A percentile compares a stretch with the other conserved stretches of the same genome.
phyloP scores from a whole-genome alignment of 2,113 vertebrate genomes.

The Microtus pennsylvanicus region DNA sequence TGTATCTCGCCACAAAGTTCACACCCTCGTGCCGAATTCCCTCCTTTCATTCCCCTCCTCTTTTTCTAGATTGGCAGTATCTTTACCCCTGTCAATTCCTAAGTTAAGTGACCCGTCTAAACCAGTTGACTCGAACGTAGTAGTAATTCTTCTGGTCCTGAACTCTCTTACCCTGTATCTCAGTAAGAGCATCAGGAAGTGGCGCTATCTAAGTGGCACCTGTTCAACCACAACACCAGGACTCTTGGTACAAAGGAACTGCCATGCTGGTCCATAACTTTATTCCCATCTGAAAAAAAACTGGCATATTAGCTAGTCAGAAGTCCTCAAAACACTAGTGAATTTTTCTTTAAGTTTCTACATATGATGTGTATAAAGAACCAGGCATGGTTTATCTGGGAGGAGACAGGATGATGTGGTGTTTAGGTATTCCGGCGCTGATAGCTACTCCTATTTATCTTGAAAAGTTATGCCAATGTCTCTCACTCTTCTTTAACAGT shows the following conservation, averaged over 20 bases:
- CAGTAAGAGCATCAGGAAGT: neutral
- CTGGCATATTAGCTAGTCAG: neutral
- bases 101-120: neutral
- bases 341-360: neutral
- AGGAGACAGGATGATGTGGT: neutral
- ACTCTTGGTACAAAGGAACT: neutral
- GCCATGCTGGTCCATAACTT: neutral
- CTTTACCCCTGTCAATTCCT: neutral
- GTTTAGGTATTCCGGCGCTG: neutral
- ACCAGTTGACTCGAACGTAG: neutral
- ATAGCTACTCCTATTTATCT: neutral
- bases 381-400: neutral
- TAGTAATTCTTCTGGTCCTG: neutral
- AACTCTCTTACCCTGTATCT: neutral
- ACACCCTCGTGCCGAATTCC: neutral
- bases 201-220: neutral
- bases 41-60: neutral
- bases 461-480: neutral
- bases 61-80: neutral
- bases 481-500: conserved; percentile 25
- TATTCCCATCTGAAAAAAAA: neutral
- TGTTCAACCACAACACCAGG: neutral
- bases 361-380: neutral
- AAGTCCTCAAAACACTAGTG: neutral
- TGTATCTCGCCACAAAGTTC: conserved; percentile 6